Conservation (phyloP, 2,888 invertebrate species). For the Amorpha juglandis region DNA sequence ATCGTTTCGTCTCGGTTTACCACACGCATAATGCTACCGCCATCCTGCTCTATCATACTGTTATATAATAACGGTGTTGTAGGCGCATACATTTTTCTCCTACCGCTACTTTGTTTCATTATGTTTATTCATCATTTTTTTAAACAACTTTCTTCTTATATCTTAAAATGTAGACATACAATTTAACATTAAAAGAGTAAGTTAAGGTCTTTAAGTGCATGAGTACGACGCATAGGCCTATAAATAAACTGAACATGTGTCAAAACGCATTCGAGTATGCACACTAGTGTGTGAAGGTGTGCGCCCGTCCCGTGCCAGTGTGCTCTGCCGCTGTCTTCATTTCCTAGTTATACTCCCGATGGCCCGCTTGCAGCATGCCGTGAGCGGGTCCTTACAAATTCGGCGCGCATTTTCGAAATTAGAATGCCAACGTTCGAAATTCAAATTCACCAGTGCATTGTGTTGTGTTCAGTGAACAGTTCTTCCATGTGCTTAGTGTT, state of each 20-base stretch:
- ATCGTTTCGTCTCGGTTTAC: conserved; percentile 62
- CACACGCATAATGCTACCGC: conserved; percentile 44
- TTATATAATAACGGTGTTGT: conserved; percentile 83
- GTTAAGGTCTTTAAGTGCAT: conserved; percentile 12
- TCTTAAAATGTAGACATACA: conserved; percentile 41
- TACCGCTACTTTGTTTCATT: conserved; percentile 64
- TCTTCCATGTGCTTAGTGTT: conserved; percentile 26
- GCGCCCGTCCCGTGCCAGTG: conserved; percentile 52
- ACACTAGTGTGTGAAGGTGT: conserved; percentile 47
- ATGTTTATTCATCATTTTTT: conserved; percentile 31
- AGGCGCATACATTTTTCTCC: conserved; percentile 78
- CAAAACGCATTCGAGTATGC: conserved; percentile 69
- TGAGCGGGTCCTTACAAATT: conserved; percentile 78
- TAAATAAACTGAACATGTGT: conserved; percentile 72
- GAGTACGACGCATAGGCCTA: conserved; percentile 55
- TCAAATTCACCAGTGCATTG: conserved; percentile 37
- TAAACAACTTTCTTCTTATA: neutral
- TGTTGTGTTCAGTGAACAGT: conserved; percentile 47
- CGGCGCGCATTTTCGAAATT: conserved; percentile 69
- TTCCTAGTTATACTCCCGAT: conserved; percentile 81
- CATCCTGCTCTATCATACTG: conserved; percentile 66
- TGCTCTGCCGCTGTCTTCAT: conserved; percentile 67
- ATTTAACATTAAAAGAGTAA: conserved; percentile 10
- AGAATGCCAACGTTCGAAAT: conserved; percentile 28
- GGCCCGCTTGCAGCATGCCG: conserved; percentile 80